Evolutionary conservation across 30 jellyfish, hydroid and myxozoan species (phyloP).

Genomic region (Aurelia coerulea): DNA sequence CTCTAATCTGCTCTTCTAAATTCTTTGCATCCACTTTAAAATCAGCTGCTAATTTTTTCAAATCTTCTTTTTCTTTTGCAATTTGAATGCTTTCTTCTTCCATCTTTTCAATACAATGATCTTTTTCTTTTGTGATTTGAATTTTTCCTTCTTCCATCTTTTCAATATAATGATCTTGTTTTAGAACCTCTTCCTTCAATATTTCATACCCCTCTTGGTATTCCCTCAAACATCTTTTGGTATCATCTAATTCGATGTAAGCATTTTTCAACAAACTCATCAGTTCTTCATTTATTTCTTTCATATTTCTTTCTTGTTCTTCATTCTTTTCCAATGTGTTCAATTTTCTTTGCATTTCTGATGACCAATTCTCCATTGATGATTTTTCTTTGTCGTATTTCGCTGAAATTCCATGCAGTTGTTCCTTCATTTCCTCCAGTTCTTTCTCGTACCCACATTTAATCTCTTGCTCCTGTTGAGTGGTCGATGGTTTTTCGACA

Average conservation of each 20-base stretch:
- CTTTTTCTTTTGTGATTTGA: not conserved
- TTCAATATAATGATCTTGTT: not conserved
- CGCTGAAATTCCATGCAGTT: not conserved
- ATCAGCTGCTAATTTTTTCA: not conserved
- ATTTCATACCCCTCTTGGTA: not conserved
- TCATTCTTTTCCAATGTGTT: not conserved
- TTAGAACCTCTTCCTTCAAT: not conserved
- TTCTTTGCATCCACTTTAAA: too few species aligned
- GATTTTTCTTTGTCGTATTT: not conserved
- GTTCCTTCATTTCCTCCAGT: not conserved
- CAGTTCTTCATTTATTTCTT: not conserved
- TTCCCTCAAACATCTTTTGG: not conserved
- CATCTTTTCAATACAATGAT: not conserved
- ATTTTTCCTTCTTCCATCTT: not conserved
- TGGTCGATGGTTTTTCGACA: not conserved
- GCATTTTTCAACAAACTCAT: not conserved
- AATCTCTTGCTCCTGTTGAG: not conserved
- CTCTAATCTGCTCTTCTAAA: too few species aligned
- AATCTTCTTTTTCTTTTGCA: not conserved
- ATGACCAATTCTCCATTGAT: not conserved
- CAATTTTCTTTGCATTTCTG: conserved; percentile 3
- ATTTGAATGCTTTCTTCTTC: not conserved
- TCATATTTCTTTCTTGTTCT: not conserved
- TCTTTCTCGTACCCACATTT: not conserved
- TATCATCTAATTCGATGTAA: conserved; percentile 4